phyloP scores from a whole-genome alignment of 2,113 vertebrate genomes.

The Seriola aureovittata region DNA sequence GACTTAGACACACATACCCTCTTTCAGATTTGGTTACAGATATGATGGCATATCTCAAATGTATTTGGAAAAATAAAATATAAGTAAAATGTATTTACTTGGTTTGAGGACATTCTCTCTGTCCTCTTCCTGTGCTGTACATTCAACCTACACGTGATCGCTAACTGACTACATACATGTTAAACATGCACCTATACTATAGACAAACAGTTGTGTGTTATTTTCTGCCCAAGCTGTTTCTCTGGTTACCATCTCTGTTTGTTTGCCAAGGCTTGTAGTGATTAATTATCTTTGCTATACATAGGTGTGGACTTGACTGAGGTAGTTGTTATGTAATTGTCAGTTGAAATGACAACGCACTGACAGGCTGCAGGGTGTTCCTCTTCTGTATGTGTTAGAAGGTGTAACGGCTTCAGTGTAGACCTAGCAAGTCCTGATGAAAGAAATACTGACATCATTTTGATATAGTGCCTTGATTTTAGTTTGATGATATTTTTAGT shows the following conservation, averaged over 20 bases:
- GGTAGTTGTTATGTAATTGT: conserved; percentile 24
- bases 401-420: neutral
- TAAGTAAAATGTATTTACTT: neutral
- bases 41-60: neutral
- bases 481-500: neutral
- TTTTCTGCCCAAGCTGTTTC: conserved; percentile 42
- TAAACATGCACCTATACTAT: neutral
- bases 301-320: conserved; percentile 17
- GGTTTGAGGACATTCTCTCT: neutral
- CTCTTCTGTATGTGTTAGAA: neutral
- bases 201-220: conserved; percentile 5
- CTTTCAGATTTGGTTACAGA: neutral
- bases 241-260: conserved; percentile 35
- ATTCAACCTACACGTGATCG: neutral
- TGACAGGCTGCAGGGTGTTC: conserved; percentile 3
- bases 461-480: neutral
- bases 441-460: neutral
- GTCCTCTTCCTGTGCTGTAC: neutral
- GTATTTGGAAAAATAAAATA: too few species aligned
- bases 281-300: conserved; percentile 5
- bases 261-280: conserved; percentile 4
- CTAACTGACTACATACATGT: neutral
- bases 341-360: neutral
- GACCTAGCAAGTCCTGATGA: neutral
- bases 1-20: neutral